These are phyloP conservation scores for Oreocharis arfaki DNA, from an alignment of 2,113 vertebrate species.

Conservation along the genomic window DNA sequence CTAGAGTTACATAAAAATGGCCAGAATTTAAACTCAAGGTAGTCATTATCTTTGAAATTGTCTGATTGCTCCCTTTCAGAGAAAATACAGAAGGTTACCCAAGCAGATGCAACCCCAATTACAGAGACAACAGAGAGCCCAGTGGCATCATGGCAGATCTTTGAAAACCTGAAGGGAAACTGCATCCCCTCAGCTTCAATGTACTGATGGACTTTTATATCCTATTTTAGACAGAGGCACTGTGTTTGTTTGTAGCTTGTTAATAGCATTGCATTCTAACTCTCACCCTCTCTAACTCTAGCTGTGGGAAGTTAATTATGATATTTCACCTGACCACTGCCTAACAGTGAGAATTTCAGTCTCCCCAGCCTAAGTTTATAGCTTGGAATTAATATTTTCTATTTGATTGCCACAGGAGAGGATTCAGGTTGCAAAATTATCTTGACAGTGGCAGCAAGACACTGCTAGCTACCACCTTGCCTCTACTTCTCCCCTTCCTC, in stretches of 20 bases:
- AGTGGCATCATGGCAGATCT: neutral
- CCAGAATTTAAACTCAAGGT: neutral
- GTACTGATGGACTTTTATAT: neutral
- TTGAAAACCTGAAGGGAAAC: neutral
- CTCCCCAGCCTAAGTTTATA: neutral
- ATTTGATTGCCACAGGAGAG: neutral
- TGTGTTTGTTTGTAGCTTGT: neutral
- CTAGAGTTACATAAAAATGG: neutral
- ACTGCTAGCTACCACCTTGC: neutral
- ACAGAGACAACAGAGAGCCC: neutral
- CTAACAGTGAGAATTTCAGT: neutral
- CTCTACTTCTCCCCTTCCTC: neutral
- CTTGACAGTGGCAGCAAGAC: neutral
- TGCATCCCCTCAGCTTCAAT: neutral
- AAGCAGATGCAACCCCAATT: neutral
- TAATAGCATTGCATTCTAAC: neutral
- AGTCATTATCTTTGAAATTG: neutral
- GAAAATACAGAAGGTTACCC: neutral
- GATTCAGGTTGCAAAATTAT: neutral
- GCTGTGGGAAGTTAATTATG: neutral
- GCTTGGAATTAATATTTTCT: neutral
- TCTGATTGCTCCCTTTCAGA: neutral
- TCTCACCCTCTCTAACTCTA: neutral
- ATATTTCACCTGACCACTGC: neutral
- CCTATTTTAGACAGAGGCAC: neutral